Evolutionary conservation across 2,113 vertebrate genomes (phyloP).

Genomic region (Xiphias gladius): DNA sequence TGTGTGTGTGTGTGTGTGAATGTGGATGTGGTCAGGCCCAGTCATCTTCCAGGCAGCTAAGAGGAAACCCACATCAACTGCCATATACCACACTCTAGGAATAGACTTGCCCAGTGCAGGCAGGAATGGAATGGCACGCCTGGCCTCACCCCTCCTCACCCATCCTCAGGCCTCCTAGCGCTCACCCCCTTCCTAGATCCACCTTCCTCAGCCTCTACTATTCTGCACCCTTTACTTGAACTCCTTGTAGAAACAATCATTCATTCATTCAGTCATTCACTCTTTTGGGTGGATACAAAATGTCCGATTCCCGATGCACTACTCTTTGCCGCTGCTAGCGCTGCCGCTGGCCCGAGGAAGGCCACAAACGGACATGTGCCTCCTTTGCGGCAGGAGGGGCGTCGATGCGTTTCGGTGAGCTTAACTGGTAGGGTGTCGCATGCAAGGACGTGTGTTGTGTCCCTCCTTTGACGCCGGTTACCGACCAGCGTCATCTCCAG

Average conservation of each 20-base stretch:
- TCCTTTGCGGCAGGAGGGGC: too few relatives aligned
- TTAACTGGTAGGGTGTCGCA: not conserved
- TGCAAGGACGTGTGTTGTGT: not conserved
- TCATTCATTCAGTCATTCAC: not conserved
- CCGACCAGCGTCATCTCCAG: not conserved
- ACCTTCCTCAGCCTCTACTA: not conserved
- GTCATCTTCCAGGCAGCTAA: constrained; percentile 97
- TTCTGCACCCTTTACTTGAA: not conserved
- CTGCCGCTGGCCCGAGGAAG: not conserved
- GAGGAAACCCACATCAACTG: constrained; percentile 99
- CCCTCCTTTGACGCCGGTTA: not conserved
- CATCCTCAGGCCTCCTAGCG: constrained; percentile 36
- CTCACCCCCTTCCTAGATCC: constrained; percentile 27
- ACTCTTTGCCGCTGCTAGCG: not conserved
- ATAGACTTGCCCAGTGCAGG: constrained; percentile 77
- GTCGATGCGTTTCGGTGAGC: not conserved
- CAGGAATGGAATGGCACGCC: constrained; percentile 80
- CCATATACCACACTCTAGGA: constrained; percentile 87
- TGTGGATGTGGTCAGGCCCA: constrained; percentile 97
- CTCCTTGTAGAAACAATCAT: not conserved
- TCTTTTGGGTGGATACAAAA: too few relatives aligned
- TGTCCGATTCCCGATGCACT: not conserved
- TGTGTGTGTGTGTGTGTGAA: constrained; percentile 63
- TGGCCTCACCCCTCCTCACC: constrained; percentile 68
- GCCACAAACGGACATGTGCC: not conserved